Percentiles rank a stretch among this genome's conserved stretches.
phyloP scores from a whole-genome alignment of 2,888 invertebrate species.

The Lasioglossum malachurum region DNA sequence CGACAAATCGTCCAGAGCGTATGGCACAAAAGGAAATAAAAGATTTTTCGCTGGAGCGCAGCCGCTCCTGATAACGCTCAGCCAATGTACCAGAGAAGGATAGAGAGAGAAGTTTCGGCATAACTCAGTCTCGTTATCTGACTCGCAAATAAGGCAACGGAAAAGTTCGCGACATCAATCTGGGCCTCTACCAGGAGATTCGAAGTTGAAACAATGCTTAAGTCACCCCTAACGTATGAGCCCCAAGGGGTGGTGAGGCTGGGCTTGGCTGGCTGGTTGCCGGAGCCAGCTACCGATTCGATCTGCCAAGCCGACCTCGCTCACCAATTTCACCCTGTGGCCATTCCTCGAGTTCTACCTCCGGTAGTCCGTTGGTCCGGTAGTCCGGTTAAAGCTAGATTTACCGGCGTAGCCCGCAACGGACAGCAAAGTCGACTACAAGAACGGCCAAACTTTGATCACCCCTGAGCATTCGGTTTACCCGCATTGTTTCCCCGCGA shows the following conservation, averaged over 20 bases:
- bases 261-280: conserved; percentile 25
- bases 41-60: conserved; percentile 62
- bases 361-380: conserved; percentile 57
- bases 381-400: conserved; percentile 57
- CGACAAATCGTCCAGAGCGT: conserved; percentile 68
- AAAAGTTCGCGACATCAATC: conserved; percentile 85
- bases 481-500: conserved; percentile 50
- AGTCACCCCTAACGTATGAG: conserved; percentile 84
- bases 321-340: conserved; percentile 57
- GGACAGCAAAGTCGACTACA: conserved; percentile 62
- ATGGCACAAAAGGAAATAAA: conserved; percentile 76
- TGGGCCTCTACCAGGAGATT: conserved; percentile 83
- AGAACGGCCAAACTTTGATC: conserved; percentile 68
- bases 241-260: conserved; percentile 77
- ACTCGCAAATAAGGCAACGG: conserved; percentile 85
- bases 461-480: conserved; percentile 62
- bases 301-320: conserved; percentile 48
- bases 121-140: conserved; percentile 85
- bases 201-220: conserved; percentile 85
- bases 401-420: conserved; percentile 62
- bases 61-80: conserved; percentile 73
- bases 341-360: conserved; percentile 53
- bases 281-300: conserved; percentile 61
- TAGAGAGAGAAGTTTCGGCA: conserved; percentile 80
- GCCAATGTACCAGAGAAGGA: conserved; percentile 32